These are phyloP conservation scores for Eulemur coronatus DNA, from an alignment of 2,797 vertebrate genomes.

Conservation along the genomic window DNA sequence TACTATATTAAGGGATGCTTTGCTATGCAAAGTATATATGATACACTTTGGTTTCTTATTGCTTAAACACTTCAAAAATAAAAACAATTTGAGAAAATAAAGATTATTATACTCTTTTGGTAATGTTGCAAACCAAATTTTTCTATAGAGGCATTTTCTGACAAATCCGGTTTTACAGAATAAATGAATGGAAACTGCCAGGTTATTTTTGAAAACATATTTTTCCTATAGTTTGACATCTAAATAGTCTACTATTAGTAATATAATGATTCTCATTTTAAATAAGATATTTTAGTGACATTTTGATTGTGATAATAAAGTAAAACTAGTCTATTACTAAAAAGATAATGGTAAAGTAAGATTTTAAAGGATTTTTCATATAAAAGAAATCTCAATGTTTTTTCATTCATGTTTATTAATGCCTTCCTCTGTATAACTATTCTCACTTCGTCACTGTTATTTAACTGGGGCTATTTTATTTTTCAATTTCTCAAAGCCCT, in stretches of 20 bases:
- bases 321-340: not conserved
- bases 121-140: conserved; percentile 19
- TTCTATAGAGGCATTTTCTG: conserved; percentile 29
- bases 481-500: conserved; percentile 21
- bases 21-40: not conserved
- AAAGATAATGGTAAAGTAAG: conserved; percentile 22
- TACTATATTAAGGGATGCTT: not conserved
- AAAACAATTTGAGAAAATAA: conserved; percentile 44
- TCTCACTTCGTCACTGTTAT: not conserved
- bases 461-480: not conserved
- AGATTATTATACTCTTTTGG: conserved; percentile 14
- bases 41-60: conserved; percentile 31
- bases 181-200: conserved; percentile 35
- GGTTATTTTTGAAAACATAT: conserved; percentile 18
- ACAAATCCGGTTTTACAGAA: conserved; percentile 46
- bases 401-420: not conserved
- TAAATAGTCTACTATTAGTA: conserved; percentile 34
- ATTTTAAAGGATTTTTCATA: not conserved
- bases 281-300: conserved; percentile 47
- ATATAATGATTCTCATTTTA: conserved; percentile 17
- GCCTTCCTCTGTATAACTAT: not conserved
- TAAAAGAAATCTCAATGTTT: conserved; percentile 19
- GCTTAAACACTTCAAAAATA: conserved; percentile 42
- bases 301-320: conserved; percentile 27
- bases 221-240: not conserved